phyloP scores from a whole-genome alignment of 2,888 invertebrate genomes.

The Sycophila texana region DNA sequence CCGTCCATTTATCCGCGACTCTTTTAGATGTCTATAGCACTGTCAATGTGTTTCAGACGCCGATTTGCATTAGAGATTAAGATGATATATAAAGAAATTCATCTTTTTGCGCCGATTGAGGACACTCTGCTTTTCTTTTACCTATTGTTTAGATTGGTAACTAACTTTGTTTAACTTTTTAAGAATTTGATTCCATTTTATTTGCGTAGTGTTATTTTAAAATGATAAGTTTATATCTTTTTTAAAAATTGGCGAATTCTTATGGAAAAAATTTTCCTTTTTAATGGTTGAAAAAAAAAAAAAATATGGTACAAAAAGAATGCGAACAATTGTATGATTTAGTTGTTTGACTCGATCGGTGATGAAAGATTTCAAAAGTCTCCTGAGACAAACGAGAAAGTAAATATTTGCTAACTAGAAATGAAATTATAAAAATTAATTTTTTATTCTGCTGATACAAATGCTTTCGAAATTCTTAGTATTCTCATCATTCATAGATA shows the following conservation, averaged over 20 bases:
- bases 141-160: too few species aligned
- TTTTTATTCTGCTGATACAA: conserved; percentile 12
- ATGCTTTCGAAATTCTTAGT: conserved; percentile 24
- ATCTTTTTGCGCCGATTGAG: conserved; percentile 37
- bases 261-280: too few species aligned
- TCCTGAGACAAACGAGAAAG: conserved; percentile 37
- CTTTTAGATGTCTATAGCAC: conserved; percentile 58
- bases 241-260: too few species aligned
- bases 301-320: too few species aligned
- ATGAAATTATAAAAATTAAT: conserved; percentile 39
- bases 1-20: conserved; percentile 72
- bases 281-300: too few species aligned
- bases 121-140: not conserved
- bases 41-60: conserved; percentile 48
- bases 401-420: conserved; percentile 44
- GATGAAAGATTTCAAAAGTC: conserved; percentile 42
- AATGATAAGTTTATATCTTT: not conserved
- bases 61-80: conserved; percentile 52
- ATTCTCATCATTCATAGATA: conserved; percentile 25
- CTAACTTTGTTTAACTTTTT: too few species aligned
- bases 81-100: conserved; percentile 21
- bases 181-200: too few species aligned
- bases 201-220: not conserved
- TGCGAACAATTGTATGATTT: conserved; percentile 3
- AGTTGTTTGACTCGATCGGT: conserved; percentile 40